Conservation (phyloP, 2,797 vertebrate species). For the Botia kubotai region DNA sequence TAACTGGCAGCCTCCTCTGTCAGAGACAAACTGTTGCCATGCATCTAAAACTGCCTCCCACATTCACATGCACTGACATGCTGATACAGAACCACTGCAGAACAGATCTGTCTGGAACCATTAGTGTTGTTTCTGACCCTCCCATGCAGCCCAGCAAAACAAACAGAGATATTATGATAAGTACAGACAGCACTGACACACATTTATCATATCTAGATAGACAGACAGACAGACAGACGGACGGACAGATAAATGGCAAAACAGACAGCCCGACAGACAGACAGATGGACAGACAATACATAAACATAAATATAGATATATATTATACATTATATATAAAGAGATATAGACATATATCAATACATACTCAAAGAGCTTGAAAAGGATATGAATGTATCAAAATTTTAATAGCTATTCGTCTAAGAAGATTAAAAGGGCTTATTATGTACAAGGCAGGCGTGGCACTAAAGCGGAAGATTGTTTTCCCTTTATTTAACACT, state of each 20-base stretch:
- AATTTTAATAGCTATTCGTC: constrained; percentile 99
- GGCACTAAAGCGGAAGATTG: constrained; percentile 99
- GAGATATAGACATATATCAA: not conserved
- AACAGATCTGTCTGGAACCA: not conserved
- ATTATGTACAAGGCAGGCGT: constrained; percentile 99
- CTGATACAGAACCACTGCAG: constrained; percentile 12
- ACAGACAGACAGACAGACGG: not conserved
- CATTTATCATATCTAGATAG: no score
- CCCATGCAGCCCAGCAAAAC: constrained; percentile 13
- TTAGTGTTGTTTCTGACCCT: constrained; percentile 7
- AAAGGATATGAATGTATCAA: constrained; percentile 99
- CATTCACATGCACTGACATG: constrained; percentile 32
- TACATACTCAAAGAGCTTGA: constrained; percentile 59
- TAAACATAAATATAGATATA: no score
- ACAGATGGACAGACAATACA: not conserved
- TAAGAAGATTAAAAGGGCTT: constrained; percentile 96
- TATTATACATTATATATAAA: no score
- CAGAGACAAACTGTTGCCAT: constrained; percentile 22
- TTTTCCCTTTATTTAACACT: constrained; percentile 99
- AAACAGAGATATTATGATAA: not conserved
- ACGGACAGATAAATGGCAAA: no score
- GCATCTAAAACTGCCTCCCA: constrained; percentile 34
- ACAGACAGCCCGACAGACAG: no score
- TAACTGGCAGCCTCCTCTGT: constrained; percentile 9
- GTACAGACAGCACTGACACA: not conserved